Percentiles rank a stretch among this genome's conserved stretches.
Evolutionary conservation across 2,888 invertebrate species (phyloP).

Genomic region (Conops quadrifasciatus): DNA sequence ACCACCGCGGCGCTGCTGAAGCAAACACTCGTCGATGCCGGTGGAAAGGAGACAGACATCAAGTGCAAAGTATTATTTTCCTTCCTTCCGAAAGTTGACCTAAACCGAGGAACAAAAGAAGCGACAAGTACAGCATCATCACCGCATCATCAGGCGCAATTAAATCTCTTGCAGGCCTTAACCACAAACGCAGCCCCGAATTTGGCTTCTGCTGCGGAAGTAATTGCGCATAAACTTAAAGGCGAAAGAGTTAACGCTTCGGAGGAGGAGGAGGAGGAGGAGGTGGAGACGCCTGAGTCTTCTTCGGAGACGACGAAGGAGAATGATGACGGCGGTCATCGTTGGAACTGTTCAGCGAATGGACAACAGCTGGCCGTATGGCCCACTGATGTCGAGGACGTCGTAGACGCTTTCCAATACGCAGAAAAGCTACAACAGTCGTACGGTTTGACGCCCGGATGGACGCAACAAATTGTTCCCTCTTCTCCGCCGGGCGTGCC

Average conservation of each 20-base stretch:
- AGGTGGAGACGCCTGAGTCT: too few species aligned
- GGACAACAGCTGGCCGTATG: constrained; percentile 58
- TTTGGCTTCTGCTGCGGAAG: background rate
- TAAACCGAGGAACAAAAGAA: background rate
- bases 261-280: constrained; percentile 6
- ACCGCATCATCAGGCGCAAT: too few species aligned
- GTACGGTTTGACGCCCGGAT: background rate
- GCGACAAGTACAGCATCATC: background rate
- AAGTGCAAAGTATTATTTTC: constrained; percentile 14
- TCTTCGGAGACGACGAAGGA: too few species aligned
- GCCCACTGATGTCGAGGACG: constrained; percentile 53
- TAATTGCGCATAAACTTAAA: background rate
- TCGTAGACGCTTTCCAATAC: constrained; percentile 42
- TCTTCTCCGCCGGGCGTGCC: constrained; percentile 37
- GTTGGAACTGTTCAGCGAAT: constrained; percentile 51
- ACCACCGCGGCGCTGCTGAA: background rate
- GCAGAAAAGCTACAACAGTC: constrained; percentile 38
- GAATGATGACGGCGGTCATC: constrained; percentile 9
- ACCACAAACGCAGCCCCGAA: too few species aligned
- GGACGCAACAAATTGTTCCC: constrained; percentile 1
- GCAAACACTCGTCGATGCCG: background rate
- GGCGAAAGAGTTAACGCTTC: background rate
- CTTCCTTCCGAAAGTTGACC: background rate
- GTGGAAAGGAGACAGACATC: background rate
- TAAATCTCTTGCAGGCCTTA: too few species aligned